phyloP scores from a whole-genome alignment of 1,140 invertebrate species.

The Pogonomyrmex barbatus region DNA sequence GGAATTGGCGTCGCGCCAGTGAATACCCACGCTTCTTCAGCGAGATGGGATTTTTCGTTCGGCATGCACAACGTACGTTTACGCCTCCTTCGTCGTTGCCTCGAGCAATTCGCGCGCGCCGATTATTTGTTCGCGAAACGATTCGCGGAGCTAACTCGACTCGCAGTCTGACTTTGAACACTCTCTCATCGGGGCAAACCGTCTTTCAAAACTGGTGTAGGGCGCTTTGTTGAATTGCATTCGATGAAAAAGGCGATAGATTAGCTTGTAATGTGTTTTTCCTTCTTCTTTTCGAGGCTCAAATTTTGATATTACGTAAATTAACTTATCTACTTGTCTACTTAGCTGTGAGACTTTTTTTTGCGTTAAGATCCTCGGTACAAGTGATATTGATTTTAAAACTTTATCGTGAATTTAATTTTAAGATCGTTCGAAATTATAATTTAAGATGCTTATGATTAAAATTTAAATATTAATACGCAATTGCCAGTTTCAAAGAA shows the following conservation, averaged over 20 bases:
- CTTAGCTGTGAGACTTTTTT: not conserved
- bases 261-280: not conserved
- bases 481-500: not conserved
- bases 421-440: not conserved
- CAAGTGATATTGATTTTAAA: not conserved
- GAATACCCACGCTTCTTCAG: constrained; percentile 69
- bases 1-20: constrained; percentile 73
- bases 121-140: constrained; percentile 52
- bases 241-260: not conserved
- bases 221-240: not conserved
- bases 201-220: not conserved
- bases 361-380: not conserved
- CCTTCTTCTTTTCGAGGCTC: not conserved
- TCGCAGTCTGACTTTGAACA: not conserved
- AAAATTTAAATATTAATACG: constrained; percentile 7
- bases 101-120: constrained; percentile 54
- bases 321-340: not conserved
- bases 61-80: constrained; percentile 64
- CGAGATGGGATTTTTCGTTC: constrained; percentile 70
- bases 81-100: constrained; percentile 23
- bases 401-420: constrained; percentile 6
- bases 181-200: not conserved
- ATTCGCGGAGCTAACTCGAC: not conserved
- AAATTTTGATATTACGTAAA: not conserved
- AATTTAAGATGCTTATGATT: not conserved